Evolutionary conservation across 2,113 vertebrate genomes (phyloP).

Genomic region (Emydura subglobosa): DNA sequence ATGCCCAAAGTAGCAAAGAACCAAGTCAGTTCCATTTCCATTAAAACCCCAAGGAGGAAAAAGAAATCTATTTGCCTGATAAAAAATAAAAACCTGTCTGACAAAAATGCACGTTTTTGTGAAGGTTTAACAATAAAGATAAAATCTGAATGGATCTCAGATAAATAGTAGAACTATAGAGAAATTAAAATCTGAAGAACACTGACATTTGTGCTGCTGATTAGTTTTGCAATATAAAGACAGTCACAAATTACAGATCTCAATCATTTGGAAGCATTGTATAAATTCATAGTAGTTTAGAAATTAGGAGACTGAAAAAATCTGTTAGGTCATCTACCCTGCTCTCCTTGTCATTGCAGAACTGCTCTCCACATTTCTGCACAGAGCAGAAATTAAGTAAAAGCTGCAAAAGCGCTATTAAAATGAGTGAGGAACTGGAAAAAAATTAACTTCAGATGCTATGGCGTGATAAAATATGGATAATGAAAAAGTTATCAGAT

Average conservation of each 20-base stretch:
- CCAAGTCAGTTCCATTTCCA: neutral
- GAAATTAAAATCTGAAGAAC: neutral
- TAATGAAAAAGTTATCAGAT: constrained; percentile 37
- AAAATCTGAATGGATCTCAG: neutral
- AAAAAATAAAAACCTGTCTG: neutral
- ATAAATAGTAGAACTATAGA: neutral
- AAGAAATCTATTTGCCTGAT: neutral
- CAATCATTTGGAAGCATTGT: neutral
- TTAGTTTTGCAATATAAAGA: constrained; percentile 6
- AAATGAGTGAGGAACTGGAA: neutral
- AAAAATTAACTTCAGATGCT: constrained; percentile 10
- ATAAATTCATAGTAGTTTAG: neutral
- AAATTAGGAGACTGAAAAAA: constrained; percentile 24
- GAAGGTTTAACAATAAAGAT: neutral
- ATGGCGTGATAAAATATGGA: neutral
- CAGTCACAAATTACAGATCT: constrained; percentile 16
- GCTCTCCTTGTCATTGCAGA: neutral
- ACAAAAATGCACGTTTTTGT: neutral
- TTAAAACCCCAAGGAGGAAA: neutral
- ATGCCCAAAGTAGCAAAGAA: neutral
- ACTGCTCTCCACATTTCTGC: neutral
- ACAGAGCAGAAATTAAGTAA: neutral
- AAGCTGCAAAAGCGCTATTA: neutral
- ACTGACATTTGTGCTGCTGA: neutral
- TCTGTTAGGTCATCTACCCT: neutral